Conservation (phyloP, 1,140 invertebrate species). For the Atta colombica region DNA sequence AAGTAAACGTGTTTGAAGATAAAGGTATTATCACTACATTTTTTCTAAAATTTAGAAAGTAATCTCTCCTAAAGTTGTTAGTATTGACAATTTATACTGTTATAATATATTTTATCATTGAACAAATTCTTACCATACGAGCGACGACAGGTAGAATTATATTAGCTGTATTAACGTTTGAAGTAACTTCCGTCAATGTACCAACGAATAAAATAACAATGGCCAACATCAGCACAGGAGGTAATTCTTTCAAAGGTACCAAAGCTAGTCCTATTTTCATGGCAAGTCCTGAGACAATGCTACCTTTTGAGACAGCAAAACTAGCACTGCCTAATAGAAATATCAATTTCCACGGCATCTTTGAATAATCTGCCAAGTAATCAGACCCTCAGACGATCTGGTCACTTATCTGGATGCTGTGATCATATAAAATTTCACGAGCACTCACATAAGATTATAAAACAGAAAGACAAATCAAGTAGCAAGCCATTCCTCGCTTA, state of each 20-base stretch:
- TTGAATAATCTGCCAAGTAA: conserved; percentile 91
- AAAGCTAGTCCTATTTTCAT: conserved; percentile 89
- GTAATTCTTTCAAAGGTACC: conserved; percentile 86
- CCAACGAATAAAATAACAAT: conserved; percentile 87
- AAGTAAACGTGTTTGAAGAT: background rate
- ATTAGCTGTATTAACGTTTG: conserved; percentile 94
- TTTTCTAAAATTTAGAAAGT: background rate
- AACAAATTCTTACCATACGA: conserved; percentile 89
- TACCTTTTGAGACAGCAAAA: conserved; percentile 93
- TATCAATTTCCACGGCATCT: conserved; percentile 91
- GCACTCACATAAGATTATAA: background rate
- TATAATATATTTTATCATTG: background rate
- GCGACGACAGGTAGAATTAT: conserved; percentile 93
- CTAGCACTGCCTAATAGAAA: conserved; percentile 91
- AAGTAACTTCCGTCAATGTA: conserved; percentile 93
- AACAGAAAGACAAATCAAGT: background rate
- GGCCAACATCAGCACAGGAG: conserved; percentile 87
- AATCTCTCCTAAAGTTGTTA: background rate
- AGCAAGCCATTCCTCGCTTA: background rate
- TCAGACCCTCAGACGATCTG: conserved; percentile 88
- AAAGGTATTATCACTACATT: background rate
- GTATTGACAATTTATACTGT: background rate
- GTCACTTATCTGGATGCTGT: conserved; percentile 83
- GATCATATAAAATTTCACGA: background rate
- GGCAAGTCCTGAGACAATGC: conserved; percentile 91